These are phyloP conservation scores for Eumacrocentrus americanus DNA, from an alignment of 2,888 invertebrate species.

Conservation along the genomic window DNA sequence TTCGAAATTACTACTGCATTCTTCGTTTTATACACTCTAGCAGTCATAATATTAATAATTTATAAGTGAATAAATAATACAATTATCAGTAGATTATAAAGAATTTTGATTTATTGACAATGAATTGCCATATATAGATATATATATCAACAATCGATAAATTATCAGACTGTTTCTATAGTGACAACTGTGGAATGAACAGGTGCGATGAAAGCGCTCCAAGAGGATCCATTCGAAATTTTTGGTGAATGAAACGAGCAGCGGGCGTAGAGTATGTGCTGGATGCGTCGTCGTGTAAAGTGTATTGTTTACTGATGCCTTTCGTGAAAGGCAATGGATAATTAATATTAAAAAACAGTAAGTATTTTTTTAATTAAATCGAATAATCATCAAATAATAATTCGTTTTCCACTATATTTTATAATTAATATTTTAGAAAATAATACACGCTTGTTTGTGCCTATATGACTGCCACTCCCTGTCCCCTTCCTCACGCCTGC, in stretches of 20 bases:
- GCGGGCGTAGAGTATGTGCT: not conserved
- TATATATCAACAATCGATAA: not conserved
- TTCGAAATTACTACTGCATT: too few relatives aligned
- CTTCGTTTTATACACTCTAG: too few relatives aligned
- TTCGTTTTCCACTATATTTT: not conserved
- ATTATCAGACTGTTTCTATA: not conserved
- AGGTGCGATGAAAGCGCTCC: too few relatives aligned
- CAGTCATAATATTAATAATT: too few relatives aligned
- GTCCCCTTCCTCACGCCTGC: slow-evolving; percentile 30
- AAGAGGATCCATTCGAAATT: too few relatives aligned
- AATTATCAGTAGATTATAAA: too few relatives aligned
- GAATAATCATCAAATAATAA: not conserved
- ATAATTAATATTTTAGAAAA: not conserved
- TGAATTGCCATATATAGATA: too few relatives aligned
- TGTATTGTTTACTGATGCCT: slow-evolving; percentile 1
- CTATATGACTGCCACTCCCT: slow-evolving; percentile 36
- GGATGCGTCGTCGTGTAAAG: not conserved
- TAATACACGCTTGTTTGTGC: not conserved
- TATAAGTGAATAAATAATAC: too few relatives aligned
- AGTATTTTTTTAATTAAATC: not conserved
- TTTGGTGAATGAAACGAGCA: not conserved
- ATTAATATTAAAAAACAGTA: not conserved
- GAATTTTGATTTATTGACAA: too few relatives aligned
- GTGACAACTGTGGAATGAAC: not conserved
- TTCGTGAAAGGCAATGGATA: not conserved